phyloP scores from a whole-genome alignment of 2,888 invertebrate species.

The Sarcophaga carnaria region DNA sequence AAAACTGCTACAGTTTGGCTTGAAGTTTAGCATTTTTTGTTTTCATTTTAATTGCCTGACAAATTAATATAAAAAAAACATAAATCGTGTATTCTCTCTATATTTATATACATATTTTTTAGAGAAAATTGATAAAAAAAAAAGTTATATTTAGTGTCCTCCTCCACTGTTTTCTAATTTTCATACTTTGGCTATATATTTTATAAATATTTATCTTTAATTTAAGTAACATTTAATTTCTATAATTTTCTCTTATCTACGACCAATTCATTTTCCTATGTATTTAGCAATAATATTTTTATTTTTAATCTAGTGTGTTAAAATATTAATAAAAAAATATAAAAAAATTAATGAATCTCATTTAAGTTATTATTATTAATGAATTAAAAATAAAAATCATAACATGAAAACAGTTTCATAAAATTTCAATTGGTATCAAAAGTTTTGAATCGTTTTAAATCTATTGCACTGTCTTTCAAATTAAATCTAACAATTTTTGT shows the following conservation, averaged over 20 bases:
- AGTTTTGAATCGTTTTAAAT: neutral
- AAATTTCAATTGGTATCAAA: neutral
- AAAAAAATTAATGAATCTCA: constrained; percentile 55
- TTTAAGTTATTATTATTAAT: constrained; percentile 56
- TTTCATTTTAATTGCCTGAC: constrained; percentile 6
- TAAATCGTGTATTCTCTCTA: neutral
- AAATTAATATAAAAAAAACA: constrained; percentile 1
- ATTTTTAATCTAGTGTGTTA: constrained; percentile 48
- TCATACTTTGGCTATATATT: constrained; percentile 40
- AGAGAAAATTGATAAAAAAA: too few relatives aligned
- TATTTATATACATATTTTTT: neutral
- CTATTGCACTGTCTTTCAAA: too few relatives aligned
- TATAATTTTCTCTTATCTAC: neutral
- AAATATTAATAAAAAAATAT: constrained; percentile 36
- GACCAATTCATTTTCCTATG: neutral
- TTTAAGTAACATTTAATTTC: constrained; percentile 25
- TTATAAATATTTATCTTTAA: constrained; percentile 55
- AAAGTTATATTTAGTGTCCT: neutral
- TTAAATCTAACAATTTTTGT: too few relatives aligned
- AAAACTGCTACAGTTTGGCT: neutral
- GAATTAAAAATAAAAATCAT: constrained; percentile 25
- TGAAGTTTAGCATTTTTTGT: neutral
- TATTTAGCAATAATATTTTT: constrained; percentile 56
- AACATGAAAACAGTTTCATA: constrained; percentile 13
- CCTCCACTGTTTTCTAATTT: constrained; percentile 16